Evolutionary conservation across 2,888 invertebrate species (phyloP).

Genomic region (Harpagoxenus sublaevis): DNA sequence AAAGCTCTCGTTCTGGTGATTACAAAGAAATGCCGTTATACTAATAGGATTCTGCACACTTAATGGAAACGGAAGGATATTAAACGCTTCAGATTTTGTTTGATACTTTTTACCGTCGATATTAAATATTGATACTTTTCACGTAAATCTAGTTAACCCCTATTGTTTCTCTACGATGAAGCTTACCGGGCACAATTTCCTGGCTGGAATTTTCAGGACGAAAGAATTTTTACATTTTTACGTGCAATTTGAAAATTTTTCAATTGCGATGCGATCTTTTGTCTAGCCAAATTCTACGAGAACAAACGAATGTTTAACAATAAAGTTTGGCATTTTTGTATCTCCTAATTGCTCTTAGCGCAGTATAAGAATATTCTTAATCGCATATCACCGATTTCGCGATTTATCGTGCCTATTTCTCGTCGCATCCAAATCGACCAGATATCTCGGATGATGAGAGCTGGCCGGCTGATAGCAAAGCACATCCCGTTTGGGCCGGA

Average conservation of each 20-base stretch:
- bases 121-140: constrained; percentile 35
- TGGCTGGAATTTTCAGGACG: background rate
- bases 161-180: background rate
- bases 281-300: background rate
- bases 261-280: background rate
- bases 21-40: constrained; percentile 48
- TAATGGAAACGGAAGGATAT: constrained; percentile 41
- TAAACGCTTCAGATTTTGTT: constrained; percentile 33
- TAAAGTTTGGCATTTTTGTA: background rate
- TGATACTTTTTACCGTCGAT: constrained; percentile 14
- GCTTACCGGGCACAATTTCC: background rate
- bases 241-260: background rate
- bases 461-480: background rate
- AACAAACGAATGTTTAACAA: background rate
- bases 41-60: constrained; percentile 36
- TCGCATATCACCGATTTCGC: background rate
- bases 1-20: constrained; percentile 38
- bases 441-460: background rate
- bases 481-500: background rate
- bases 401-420: constrained; percentile 15
- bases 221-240: constrained; percentile 4
- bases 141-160: background rate
- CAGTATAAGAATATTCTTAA: background rate
- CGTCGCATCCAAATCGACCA: background rate
- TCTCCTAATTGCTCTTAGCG: background rate